These are phyloP conservation scores for Neodon shergylaensis DNA, from an alignment of 2,113 vertebrate genomes.

Conservation along the genomic window DNA sequence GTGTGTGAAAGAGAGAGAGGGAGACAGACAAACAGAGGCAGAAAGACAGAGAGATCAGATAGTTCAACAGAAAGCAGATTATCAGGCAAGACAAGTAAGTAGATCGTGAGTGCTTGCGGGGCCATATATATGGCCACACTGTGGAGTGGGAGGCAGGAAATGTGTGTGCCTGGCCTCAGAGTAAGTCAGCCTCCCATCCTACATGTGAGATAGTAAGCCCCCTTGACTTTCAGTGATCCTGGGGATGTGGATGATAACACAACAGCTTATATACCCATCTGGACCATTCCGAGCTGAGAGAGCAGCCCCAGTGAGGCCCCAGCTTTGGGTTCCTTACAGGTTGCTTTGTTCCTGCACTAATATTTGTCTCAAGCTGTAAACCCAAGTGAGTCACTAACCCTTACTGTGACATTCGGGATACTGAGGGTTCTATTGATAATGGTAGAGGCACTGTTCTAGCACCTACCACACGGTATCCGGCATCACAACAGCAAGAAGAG, in stretches of 20 bases:
- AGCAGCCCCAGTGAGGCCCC: background rate
- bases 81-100: background rate
- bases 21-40: background rate
- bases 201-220: accelerated
- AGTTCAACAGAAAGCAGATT: background rate
- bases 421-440: background rate
- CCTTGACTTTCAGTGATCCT: background rate
- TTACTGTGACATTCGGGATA: background rate
- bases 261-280: background rate
- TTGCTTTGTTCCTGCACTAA: background rate
- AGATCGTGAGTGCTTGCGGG: background rate
- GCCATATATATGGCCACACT: background rate
- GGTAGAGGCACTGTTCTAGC: no score
- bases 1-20: no score
- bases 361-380: background rate
- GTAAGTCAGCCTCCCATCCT: background rate
- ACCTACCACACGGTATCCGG: background rate
- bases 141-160: background rate
- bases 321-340: background rate
- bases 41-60: background rate
- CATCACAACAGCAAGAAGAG: background rate
- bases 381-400: background rate
- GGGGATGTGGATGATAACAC: background rate
- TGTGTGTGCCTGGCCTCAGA: background rate
- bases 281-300: background rate